A percentile compares a stretch with the other conserved stretches of the same genome.
Evolutionary conservation across 2,797 vertebrate genomes (phyloP).

Genomic region (Mus spretus): DNA sequence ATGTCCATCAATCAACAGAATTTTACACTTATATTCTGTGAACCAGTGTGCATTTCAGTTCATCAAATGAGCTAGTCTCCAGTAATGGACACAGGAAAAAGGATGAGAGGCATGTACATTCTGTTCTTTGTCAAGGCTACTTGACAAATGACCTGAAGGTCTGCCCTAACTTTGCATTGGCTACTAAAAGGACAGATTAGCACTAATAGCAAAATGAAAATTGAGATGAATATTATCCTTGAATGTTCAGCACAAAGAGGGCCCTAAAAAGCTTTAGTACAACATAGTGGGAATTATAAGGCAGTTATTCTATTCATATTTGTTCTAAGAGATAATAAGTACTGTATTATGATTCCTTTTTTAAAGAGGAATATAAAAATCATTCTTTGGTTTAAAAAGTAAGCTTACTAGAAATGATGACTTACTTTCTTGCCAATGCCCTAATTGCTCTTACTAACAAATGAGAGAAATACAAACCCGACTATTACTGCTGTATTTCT

Average conservation of each 20-base stretch:
- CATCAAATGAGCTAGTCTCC: constrained; percentile 12
- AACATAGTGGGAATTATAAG: background rate
- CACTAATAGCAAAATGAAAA: background rate
- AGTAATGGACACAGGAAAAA: background rate
- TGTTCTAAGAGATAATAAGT: background rate
- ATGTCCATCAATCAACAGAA: background rate
- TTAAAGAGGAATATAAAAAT: background rate
- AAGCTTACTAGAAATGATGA: background rate
- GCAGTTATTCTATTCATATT: background rate
- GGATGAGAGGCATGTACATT: background rate
- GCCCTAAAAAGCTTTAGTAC: background rate
- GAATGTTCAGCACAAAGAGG: background rate
- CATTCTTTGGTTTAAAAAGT: constrained; percentile 44
- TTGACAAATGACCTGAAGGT: background rate
- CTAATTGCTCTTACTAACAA: constrained; percentile 38
- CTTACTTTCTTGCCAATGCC: constrained; percentile 31
- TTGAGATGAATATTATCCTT: background rate
- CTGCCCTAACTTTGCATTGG: background rate
- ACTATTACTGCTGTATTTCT: constrained; percentile 37
- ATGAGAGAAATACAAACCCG: background rate
- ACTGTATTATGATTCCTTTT: background rate
- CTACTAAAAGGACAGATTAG: background rate
- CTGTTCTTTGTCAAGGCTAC: background rate
- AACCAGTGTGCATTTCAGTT: background rate
- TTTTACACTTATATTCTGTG: background rate